Percentiles rank a stretch among this genome's conserved stretches.
phyloP scores from a whole-genome alignment of 2,113 vertebrate species.

The Myiozetetes cayanensis region DNA sequence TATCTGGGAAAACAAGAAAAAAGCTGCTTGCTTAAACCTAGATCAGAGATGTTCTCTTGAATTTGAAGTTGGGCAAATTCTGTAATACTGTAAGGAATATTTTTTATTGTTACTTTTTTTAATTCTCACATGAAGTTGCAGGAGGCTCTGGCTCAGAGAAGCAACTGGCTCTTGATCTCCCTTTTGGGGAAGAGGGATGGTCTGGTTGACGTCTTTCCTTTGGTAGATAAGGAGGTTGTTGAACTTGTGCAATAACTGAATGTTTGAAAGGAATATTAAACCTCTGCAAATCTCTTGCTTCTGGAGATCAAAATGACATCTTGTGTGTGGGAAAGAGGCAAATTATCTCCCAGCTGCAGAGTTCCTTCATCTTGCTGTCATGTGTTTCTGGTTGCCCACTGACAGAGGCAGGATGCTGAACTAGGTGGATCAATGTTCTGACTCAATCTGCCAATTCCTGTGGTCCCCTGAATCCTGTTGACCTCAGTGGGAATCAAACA shows the following conservation, averaged over 20 bases:
- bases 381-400: neutral
- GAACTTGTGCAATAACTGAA: neutral
- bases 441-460: neutral
- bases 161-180: neutral
- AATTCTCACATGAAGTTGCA: neutral
- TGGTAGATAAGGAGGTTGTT: neutral
- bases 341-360: neutral
- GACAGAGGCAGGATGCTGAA: neutral
- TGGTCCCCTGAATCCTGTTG: neutral
- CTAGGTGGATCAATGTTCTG: neutral
- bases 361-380: neutral
- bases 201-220: neutral
- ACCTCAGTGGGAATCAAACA: neutral
- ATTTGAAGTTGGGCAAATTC: neutral
- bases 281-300: neutral
- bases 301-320: slow-evolving; percentile 3
- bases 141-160: neutral
- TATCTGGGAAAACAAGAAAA: neutral
- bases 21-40: neutral
- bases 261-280: neutral
- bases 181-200: neutral
- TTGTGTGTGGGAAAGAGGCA: neutral
- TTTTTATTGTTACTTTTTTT: neutral
- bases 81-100: neutral
- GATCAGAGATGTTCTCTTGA: neutral